Conservation (phyloP, 2,113 vertebrate species). For the Megaleporinus macrocephalus region DNA sequence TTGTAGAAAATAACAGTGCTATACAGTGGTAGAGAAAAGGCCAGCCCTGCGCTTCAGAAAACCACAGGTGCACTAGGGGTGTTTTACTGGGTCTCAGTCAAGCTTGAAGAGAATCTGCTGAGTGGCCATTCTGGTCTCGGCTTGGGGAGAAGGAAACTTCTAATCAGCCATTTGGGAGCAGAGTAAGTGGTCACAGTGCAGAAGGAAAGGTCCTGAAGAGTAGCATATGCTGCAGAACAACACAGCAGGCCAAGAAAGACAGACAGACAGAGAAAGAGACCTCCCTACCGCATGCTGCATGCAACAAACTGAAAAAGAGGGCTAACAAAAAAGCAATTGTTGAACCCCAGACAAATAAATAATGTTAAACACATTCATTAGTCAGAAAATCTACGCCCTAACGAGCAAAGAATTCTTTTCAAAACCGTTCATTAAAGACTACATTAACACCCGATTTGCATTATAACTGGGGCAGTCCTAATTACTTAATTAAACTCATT, state of each 20-base stretch:
- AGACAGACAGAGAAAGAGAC: neutral
- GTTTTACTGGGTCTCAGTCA: conserved; percentile 23
- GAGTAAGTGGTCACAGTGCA: conserved; percentile 17
- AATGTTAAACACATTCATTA: neutral
- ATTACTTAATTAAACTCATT: neutral
- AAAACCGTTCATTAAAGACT: too few species aligned
- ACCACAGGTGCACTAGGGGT: conserved; percentile 8
- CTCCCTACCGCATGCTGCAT: neutral
- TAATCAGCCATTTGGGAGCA: conserved; percentile 48
- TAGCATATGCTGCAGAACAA: conserved; percentile 13
- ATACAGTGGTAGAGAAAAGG: neutral
- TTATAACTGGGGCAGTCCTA: neutral
- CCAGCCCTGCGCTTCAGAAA: neutral
- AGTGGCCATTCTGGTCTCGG: conserved; percentile 22
- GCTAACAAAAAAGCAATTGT: too few species aligned
- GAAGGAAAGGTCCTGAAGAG: conserved; percentile 40
- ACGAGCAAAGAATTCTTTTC: neutral
- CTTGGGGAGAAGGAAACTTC: conserved; percentile 20
- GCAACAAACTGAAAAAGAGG: too few species aligned
- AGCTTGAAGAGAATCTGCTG: conserved; percentile 26
- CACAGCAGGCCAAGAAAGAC: neutral
- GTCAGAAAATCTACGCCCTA: neutral
- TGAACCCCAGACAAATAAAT: neutral
- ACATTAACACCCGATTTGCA: neutral
- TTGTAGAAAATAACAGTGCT: neutral